Base-by-base conservation (phyloP, 2,113 vertebrate genomes). In the Synodontis membranacea region DNA sequence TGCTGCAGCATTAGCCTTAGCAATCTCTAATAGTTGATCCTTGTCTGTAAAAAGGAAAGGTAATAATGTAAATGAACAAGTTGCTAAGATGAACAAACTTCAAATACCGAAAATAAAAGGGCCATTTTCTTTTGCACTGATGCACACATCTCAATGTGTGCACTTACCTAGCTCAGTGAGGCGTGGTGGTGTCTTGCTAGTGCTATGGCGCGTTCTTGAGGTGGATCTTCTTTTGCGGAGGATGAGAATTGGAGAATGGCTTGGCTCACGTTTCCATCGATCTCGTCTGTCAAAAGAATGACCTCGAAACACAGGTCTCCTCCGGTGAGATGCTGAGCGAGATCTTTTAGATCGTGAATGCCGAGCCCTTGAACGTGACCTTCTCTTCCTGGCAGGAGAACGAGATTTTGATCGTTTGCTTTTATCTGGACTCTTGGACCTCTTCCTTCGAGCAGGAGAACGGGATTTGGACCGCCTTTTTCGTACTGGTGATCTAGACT, bases 1-100 rank as follows among this genome's bases (percentile, higher is more conserved):
- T 91, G 98, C 98, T 15, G 98, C 98, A 82, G 98, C 98, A 86
- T 99, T 99, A 91, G 98, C 98, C 95, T 99, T 99, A 87, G 98
- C 98, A 91, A 99, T 99, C 95, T 99, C 98, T 89, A 99, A 96
- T 72, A 99, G 94, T 87, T 99, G 98, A 91, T 98, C 98, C 91
- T 99, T 99, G 93, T 99, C 98, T 99, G 92, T 70, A 91, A 62
- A 68, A 1, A 84, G 58, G 19, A 68, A 78, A 64, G 4, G 34
- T 31, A 72, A 79, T 23, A 52, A n/a, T 39, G 58, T 1, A 14
- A 34, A 70, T 72, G 2, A 66, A 66, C 2, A 82, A 54, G 44
- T 0, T 62, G 42, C 17, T 12, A 86, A 34, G 4, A 42, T 28
- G 28, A n/a, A n/a, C n/a, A n/a, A n/a, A n/a, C n/a, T n/a, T n/a